Base-by-base conservation (phyloP, 2,113 vertebrate genomes). In the Ictidomys tridecemlineatus region DNA sequence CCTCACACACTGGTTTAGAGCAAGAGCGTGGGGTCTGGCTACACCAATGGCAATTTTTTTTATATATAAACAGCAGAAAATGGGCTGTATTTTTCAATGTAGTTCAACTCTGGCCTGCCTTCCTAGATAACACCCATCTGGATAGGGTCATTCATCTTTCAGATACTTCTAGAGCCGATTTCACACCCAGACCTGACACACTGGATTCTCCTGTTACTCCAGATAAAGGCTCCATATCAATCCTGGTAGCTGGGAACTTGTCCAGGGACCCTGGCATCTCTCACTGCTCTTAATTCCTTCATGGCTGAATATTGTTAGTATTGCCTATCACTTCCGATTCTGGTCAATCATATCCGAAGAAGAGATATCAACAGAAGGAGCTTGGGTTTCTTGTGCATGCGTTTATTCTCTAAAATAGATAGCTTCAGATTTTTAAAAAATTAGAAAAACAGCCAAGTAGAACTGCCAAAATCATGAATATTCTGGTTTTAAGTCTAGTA, bases 401-500 rank as follows among this genome's bases (percentile, higher is more conserved):
- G 63, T 69, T 58, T 69, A 69, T 83, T 58, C 61, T 39, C 22
- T 9, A 16, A 95, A 91, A 89, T 69, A 96, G 70, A 61, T n/a
- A 93, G 65, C 89, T 94, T 94, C 17, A 12, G 45, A 83, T 82
- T 63, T 86, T 61, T 39, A 28, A 83, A 93, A 93, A 80, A 90
- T 92, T 70, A 90, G 82, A 77, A 63, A 87, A 90, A 39, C 74
- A 93, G 79, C 78, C 73, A 89, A 86, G 48, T 8, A 70, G 48
- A 93, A 74, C 84, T 96, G 89, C 93, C 85, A 95, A 82, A 94
- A 65, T 42, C n/a, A 83, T 85, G 53, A 93, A 51, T 95, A 88
- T 91, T 89, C 89, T 56, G 51, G 9, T 78, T 94, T 63, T 53
- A 37, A 78, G 63, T 39, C 58, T 53, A 67, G 74, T 34, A 83